Base-by-base conservation (phyloP, 2,797 vertebrate genomes). In the Pagetopsis macropterus region DNA sequence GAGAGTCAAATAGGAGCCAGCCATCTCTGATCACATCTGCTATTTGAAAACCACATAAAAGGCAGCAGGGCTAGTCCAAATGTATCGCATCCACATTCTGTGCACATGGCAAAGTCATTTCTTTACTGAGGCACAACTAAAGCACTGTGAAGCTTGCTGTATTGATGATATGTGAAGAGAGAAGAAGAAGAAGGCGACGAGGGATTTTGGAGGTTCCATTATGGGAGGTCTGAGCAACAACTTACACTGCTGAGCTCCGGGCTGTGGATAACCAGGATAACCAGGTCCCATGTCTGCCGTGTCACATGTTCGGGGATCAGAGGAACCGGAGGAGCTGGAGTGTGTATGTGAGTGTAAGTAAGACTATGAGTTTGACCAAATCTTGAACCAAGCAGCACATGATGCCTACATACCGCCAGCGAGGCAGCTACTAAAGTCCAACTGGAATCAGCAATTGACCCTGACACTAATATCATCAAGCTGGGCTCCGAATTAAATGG, bases 291-390 rank as follows among this genome's bases (percentile, higher is more conserved):
- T 91, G 91, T 89, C 82, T 90, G 82, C 66, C 50, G 12, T 49
- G 84, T 94, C 93, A 93, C 92, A 93, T 93, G 91, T 61, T 88
- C n/a, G 6, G 78, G 91, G 91, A 91, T 92, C 89, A 93, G 84
- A 84, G 78, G 50, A 76, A 52, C 73, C 7, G 63, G 64, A 83
- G 86, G 70, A 82, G 74, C 79, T 72, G 68, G 45, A 59, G 79
- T 81, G 84, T 83, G 83, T 83, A 72, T 69, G 72, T 59, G 75
- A 64, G 74, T 82, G 87, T 88, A 88, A 90, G 77, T 78, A 85
- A 89, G 85, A 88, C 83, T 76, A 91, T 89, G 84, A 76, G 73
- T 81, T 83, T 91, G 91, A 92, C 89, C 86, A 88, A 76, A 79
- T 83, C 75, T 71, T 92, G 88, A 92, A 90, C 88, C 55, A 43